phyloP scores from a whole-genome alignment of 2,797 vertebrate genomes.

The Fratercula arctica region DNA sequence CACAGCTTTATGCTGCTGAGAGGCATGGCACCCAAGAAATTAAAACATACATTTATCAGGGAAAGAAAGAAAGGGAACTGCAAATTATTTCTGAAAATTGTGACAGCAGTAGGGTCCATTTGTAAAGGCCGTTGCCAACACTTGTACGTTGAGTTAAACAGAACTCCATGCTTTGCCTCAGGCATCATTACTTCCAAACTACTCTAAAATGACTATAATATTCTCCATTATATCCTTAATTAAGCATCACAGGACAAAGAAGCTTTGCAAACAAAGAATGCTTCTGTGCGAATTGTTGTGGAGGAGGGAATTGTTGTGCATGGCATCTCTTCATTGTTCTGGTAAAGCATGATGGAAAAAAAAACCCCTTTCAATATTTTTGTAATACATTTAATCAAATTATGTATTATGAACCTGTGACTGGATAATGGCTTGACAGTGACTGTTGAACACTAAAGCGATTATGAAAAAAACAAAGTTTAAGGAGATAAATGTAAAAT shows the following conservation, averaged over 20 bases:
- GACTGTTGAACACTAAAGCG: neutral
- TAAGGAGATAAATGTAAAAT: neutral
- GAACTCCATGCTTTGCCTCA: constrained; percentile 23
- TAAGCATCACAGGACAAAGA: constrained; percentile 58
- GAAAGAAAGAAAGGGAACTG: neutral
- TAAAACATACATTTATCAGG: neutral
- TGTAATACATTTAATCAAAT: constrained; percentile 35
- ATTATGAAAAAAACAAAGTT: constrained; percentile 24
- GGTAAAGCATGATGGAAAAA: neutral
- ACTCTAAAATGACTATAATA: constrained; percentile 59
- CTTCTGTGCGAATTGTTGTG: neutral
- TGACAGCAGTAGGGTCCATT: neutral
- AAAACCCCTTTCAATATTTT: neutral
- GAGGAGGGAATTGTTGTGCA: constrained; percentile 18
- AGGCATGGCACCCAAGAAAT: neutral
- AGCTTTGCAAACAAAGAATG: constrained; percentile 29
- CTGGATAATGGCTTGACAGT: constrained; percentile 3
- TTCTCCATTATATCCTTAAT: constrained; percentile 72
- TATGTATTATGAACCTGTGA: neutral
- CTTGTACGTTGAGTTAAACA: constrained; percentile 28
- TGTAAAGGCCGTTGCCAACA: neutral
- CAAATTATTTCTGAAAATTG: constrained; percentile 1
- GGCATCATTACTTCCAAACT: constrained; percentile 58
- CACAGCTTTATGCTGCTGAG: neutral
- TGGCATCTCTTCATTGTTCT: constrained; percentile 19